These are phyloP conservation scores for Leptogaster cylindrica DNA, from an alignment of 2,888 invertebrate species.

Conservation along the genomic window DNA sequence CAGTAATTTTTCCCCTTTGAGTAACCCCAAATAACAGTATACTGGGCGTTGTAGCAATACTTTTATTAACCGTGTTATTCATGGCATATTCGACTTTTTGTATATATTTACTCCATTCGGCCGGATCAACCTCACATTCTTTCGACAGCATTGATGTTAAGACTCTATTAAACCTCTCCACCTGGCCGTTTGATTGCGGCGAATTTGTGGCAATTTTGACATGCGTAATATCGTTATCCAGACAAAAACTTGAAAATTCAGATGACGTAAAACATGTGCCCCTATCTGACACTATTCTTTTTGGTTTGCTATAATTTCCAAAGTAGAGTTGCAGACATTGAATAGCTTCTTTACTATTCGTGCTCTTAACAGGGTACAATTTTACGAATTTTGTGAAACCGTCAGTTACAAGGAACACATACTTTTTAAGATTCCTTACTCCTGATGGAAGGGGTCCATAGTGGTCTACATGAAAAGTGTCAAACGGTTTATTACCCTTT, in stretches of 20 bases:
- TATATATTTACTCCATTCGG: background rate
- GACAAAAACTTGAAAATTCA: constrained; percentile 53
- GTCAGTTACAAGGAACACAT: background rate
- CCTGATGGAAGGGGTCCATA: constrained; percentile 50
- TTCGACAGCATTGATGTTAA: background rate
- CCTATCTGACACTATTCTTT: constrained; percentile 53
- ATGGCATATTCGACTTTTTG: no score
- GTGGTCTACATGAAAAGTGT: background rate
- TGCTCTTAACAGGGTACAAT: constrained; percentile 4
- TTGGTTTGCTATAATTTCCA: background rate
- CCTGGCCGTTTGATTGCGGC: constrained; percentile 32
- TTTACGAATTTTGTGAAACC: constrained; percentile 13
- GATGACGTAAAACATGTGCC: constrained; percentile 54
- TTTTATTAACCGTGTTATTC: no score
- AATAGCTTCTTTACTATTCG: background rate
- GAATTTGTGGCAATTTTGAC: constrained; percentile 14
- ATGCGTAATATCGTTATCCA: constrained; percentile 47
- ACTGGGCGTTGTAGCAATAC: background rate
- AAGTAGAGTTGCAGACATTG: background rate
- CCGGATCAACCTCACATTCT: constrained; percentile 4
- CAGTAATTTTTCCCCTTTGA: no score
- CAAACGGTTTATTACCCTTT: constrained; percentile 51
- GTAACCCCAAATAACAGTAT: constrained; percentile 3
- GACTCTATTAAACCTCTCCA: background rate
- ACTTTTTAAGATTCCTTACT: constrained; percentile 49